phyloP scores from a whole-genome alignment of 2,888 invertebrate species.

The Agapostemon virescens region DNA sequence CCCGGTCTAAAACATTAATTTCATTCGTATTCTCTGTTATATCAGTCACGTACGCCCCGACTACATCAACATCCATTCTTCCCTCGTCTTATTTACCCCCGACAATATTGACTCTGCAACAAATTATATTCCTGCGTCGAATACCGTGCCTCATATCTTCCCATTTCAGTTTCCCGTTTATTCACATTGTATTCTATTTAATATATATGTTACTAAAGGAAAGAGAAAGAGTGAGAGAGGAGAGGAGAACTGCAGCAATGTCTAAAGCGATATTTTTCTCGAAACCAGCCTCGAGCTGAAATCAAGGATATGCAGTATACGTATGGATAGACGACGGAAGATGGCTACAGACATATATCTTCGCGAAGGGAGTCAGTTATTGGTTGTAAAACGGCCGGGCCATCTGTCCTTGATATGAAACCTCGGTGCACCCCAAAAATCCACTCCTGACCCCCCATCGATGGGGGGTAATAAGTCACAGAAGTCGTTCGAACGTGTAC shows the following conservation, averaged over 20 bases:
- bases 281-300: conserved; percentile 31
- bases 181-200: neutral
- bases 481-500: neutral
- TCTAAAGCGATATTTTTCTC: conserved; percentile 46
- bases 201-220: neutral
- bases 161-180: conserved; percentile 1
- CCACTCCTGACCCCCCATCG: conserved; percentile 57
- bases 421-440: conserved; percentile 71
- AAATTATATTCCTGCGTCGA: conserved; percentile 27
- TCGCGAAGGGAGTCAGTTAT: conserved; percentile 40
- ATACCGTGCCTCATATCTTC: neutral
- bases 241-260: conserved; percentile 22
- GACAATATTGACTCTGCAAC: conserved; percentile 26
- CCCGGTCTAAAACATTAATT: conserved; percentile 12
- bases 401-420: conserved; percentile 73
- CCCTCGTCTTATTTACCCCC: conserved; percentile 25
- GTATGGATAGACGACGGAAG: conserved; percentile 28
- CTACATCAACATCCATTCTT: conserved; percentile 27
- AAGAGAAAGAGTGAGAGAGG: neutral
- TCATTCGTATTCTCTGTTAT: neutral
- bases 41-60: neutral
- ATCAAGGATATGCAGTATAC: conserved; percentile 45
- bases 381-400: conserved; percentile 74
- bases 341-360: conserved; percentile 38
- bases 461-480: conserved; percentile 66